Percentiles rank a stretch among this genome's conserved stretches.
Evolutionary conservation across 2,113 vertebrate genomes (phyloP).

Genomic region (Lanius ludovicianus): DNA sequence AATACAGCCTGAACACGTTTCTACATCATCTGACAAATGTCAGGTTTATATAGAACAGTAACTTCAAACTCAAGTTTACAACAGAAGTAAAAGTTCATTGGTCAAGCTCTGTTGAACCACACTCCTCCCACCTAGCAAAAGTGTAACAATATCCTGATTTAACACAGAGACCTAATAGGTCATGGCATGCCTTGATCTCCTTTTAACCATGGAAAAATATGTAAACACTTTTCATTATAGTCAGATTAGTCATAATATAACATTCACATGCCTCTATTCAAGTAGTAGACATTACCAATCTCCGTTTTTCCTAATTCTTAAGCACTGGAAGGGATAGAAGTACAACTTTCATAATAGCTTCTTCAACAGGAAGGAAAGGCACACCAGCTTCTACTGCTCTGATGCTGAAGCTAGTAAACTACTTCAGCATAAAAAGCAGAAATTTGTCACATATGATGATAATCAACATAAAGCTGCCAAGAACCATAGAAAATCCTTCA

Average conservation of each 20-base stretch:
- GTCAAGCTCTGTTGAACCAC: neutral
- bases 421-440: neutral
- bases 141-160: neutral
- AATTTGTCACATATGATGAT: neutral
- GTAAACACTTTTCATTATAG: neutral
- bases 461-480: neutral
- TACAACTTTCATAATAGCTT: neutral
- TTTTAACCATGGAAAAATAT: neutral
- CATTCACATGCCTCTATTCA: neutral
- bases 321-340: neutral
- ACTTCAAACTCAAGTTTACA: neutral
- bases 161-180: neutral
- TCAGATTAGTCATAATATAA: neutral
- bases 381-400: neutral
- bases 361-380: neutral
- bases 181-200: neutral
- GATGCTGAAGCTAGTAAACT: neutral
- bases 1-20: neutral
- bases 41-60: neutral
- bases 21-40: neutral
- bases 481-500: neutral
- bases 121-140: neutral
- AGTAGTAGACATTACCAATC: neutral
- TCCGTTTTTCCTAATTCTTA: neutral
- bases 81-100: fast-evolving